Percentiles rank a stretch among this genome's conserved stretches.
Evolutionary conservation across 2,888 invertebrate genomes (phyloP).

Genomic region (Lithophane socia): DNA sequence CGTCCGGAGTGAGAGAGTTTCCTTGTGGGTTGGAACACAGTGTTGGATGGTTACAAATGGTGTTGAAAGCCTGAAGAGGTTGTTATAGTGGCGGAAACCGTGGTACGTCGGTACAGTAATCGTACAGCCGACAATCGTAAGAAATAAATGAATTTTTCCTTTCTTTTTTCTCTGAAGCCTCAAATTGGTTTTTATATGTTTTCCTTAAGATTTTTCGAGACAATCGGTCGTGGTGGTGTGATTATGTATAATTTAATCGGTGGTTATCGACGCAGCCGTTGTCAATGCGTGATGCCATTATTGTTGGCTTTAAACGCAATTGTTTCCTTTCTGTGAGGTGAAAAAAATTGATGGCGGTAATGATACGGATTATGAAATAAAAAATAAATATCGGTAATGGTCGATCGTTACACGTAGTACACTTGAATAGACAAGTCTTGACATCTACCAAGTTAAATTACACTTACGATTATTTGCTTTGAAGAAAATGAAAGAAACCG

Average conservation of each 20-base stretch:
- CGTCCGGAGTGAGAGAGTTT: slow-evolving; percentile 48
- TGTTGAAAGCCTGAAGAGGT: slow-evolving; percentile 49
- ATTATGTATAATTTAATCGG: slow-evolving; percentile 81
- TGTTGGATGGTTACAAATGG: slow-evolving; percentile 43
- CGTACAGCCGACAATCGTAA: slow-evolving; percentile 83
- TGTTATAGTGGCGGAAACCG: slow-evolving; percentile 81
- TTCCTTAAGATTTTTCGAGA: slow-evolving; percentile 77
- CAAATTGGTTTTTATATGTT: slow-evolving; percentile 86
- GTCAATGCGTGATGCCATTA: slow-evolving; percentile 78
- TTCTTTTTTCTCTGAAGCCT: slow-evolving; percentile 73
- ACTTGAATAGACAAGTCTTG: slow-evolving; percentile 25
- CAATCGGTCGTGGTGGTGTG: slow-evolving; percentile 72
- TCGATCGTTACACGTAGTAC: slow-evolving; percentile 37
- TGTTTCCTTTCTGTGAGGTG: slow-evolving; percentile 48
- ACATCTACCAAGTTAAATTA: background rate
- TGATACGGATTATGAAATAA: slow-evolving; percentile 43
- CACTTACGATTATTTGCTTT: background rate
- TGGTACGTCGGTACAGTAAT: slow-evolving; percentile 76
- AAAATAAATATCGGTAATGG: slow-evolving; percentile 58
- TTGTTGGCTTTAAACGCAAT: slow-evolving; percentile 51
- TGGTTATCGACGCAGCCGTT: slow-evolving; percentile 71
- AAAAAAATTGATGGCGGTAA: slow-evolving; percentile 43
- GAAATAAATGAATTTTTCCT: slow-evolving; percentile 84
- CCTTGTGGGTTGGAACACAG: slow-evolving; percentile 45
- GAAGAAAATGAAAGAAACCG: background rate